These are phyloP conservation scores for Tetragonula clypearis DNA, from an alignment of 1,140 invertebrate species.

Conservation along the genomic window DNA sequence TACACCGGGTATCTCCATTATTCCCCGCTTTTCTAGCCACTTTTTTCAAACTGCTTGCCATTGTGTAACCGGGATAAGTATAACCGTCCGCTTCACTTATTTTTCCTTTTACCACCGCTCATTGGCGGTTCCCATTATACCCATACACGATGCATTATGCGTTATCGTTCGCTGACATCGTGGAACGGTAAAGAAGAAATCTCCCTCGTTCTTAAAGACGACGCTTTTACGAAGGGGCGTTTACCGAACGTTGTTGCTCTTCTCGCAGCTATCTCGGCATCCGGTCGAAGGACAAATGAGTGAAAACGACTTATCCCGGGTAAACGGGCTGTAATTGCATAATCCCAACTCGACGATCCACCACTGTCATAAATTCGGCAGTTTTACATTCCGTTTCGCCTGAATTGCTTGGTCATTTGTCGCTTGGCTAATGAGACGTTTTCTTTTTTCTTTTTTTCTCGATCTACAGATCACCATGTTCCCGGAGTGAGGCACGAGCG, in stretches of 20 bases:
- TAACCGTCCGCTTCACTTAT: background rate
- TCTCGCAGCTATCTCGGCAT: background rate
- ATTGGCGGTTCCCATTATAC: background rate
- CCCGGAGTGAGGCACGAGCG: conserved; percentile 90
- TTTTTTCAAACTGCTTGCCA: background rate
- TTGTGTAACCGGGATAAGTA: background rate
- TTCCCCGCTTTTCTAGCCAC: background rate
- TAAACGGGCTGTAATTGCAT: conserved; percentile 26
- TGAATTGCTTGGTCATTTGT: background rate
- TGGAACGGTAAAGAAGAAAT: background rate
- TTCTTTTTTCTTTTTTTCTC: conserved; percentile 46
- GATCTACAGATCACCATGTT: conserved; percentile 85
- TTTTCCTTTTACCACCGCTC: background rate
- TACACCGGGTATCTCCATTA: too few relatives aligned
- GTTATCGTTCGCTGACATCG: conserved; percentile 12
- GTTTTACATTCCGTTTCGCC: background rate
- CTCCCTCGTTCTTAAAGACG: too few relatives aligned
- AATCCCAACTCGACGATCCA: conserved; percentile 7
- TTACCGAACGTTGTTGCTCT: background rate
- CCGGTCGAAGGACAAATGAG: conserved; percentile 23
- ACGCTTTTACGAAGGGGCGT: background rate
- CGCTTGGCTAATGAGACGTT: conserved; percentile 39
- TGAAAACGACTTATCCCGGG: conserved; percentile 9
- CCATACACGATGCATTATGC: background rate
- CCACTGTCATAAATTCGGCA: conserved; percentile 15